Conservation (phyloP, 2,113 vertebrate species). For the Eublepharis macularius region DNA sequence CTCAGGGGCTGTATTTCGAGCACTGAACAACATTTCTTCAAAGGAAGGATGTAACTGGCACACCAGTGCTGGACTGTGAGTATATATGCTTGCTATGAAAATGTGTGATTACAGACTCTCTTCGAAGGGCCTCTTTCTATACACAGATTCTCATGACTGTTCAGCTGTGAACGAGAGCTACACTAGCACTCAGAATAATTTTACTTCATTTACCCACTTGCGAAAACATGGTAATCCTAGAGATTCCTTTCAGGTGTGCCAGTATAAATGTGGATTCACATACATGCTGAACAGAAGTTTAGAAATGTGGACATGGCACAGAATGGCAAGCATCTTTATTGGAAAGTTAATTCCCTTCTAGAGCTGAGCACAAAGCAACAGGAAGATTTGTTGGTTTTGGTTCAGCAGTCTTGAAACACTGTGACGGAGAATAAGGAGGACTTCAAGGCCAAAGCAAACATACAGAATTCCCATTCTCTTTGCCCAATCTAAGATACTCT, state of each 20-base stretch:
- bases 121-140: neutral
- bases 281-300: slow-evolving; percentile 27
- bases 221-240: neutral
- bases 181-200: neutral
- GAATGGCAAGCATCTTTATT: slow-evolving; percentile 12
- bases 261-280: slow-evolving; percentile 4
- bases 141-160: neutral
- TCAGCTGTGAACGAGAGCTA: neutral
- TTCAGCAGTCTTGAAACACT: neutral
- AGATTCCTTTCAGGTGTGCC: neutral
- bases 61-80: neutral
- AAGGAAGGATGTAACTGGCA: neutral
- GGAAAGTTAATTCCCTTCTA: neutral
- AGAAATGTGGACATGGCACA: neutral
- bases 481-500: too few species aligned
- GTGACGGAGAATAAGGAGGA: neutral
- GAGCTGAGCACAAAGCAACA: neutral
- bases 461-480: neutral
- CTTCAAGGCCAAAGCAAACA: neutral
- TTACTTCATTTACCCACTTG: neutral
- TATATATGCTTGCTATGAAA: too few species aligned
- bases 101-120: neutral
- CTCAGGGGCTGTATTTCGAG: neutral
- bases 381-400: neutral
- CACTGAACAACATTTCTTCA: neutral